phyloP scores from a whole-genome alignment of 1,140 invertebrate species.

The Drosophila littoralis region DNA sequence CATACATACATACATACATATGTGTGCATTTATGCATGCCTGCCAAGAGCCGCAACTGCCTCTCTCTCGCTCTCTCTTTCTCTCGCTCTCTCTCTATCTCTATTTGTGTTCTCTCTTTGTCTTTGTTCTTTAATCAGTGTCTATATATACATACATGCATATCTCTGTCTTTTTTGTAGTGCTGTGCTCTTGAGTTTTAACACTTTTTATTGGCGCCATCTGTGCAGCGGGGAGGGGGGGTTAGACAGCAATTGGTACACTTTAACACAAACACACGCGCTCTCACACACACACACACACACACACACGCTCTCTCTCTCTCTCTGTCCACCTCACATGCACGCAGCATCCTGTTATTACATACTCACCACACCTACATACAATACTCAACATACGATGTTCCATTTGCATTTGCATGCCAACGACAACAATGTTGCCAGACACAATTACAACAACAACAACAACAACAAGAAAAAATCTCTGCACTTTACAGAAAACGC shows the following conservation, averaged over 20 bases:
- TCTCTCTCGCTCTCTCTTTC: slow-evolving; percentile 30
- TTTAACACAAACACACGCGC: slow-evolving; percentile 18
- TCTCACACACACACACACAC: slow-evolving; percentile 12
- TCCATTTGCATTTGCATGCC: slow-evolving; percentile 25
- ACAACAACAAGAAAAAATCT: slow-evolving; percentile 27
- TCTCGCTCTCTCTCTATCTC: slow-evolving; percentile 41
- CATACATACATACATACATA: slow-evolving; percentile 6
- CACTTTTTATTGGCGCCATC: slow-evolving; percentile 23
- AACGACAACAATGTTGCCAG: too few relatives aligned
- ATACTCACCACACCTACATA: slow-evolving; percentile 8
- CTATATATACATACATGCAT: slow-evolving; percentile 29
- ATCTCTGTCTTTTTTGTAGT: slow-evolving; percentile 25
- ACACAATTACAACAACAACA: slow-evolving; percentile 4
- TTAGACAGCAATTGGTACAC: slow-evolving; percentile 6
- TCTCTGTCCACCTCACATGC: slow-evolving; percentile 2
- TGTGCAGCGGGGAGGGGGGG: slow-evolving; percentile 3
- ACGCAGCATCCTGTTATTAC: slow-evolving; percentile 15
- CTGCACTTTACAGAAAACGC: slow-evolving; percentile 48
- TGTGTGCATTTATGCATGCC: slow-evolving; percentile 12
- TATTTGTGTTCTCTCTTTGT: slow-evolving; percentile 36
- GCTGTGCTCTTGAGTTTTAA: slow-evolving; percentile 62
- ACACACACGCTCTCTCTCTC: slow-evolving; percentile 1
- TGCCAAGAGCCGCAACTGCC: slow-evolving; percentile 13
- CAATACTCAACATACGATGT: slow-evolving; percentile 5
- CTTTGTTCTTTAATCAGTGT: slow-evolving; percentile 20